Percentiles rank a stretch among this genome's conserved stretches.
These are phyloP conservation scores for Tyrophagus putrescentiae DNA, from an alignment of 1,140 invertebrate species.

Conservation along the genomic window DNA sequence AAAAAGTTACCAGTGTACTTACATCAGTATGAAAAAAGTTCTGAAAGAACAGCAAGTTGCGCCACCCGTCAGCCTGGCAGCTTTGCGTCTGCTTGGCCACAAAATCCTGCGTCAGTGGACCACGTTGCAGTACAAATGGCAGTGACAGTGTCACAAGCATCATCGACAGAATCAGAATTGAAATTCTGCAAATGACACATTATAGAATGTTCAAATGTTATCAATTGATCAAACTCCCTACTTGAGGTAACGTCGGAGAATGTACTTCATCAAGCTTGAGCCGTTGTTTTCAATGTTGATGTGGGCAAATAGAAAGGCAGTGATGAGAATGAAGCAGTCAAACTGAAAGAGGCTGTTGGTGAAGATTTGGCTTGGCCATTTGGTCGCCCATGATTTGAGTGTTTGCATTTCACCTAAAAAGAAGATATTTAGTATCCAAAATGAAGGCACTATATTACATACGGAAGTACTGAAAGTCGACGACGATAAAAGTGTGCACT, in stretches of 20 bases:
- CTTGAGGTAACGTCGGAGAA: slow-evolving; percentile 16
- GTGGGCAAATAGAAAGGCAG: slow-evolving; percentile 21
- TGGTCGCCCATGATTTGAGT: slow-evolving; percentile 17
- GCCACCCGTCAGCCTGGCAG: slow-evolving; percentile 10
- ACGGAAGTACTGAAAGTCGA: slow-evolving; percentile 25
- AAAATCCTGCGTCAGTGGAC: slow-evolving; percentile 22
- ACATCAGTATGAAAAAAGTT: slow-evolving; percentile 17
- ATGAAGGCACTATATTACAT: background rate
- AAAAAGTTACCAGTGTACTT: background rate
- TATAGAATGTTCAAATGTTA: background rate
- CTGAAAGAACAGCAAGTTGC: slow-evolving; percentile 23
- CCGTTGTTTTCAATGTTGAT: background rate
- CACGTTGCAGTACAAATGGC: slow-evolving; percentile 12
- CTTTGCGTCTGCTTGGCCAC: slow-evolving; percentile 4
- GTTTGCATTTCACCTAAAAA: slow-evolving; percentile 19
- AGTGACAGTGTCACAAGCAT: slow-evolving; percentile 14
- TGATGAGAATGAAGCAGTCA: slow-evolving; percentile 21
- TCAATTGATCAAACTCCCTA: background rate
- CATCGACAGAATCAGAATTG: slow-evolving; percentile 7
- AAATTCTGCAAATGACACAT: slow-evolving; percentile 7
- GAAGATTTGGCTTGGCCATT: slow-evolving; percentile 16
- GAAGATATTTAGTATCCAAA: background rate
- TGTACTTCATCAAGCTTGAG: background rate
- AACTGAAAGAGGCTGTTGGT: slow-evolving; percentile 23
- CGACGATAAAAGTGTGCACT: slow-evolving; percentile 19